Conservation (phyloP, 64 coral and sea anemone genomes). For the Stichodactyla helianthus region DNA sequence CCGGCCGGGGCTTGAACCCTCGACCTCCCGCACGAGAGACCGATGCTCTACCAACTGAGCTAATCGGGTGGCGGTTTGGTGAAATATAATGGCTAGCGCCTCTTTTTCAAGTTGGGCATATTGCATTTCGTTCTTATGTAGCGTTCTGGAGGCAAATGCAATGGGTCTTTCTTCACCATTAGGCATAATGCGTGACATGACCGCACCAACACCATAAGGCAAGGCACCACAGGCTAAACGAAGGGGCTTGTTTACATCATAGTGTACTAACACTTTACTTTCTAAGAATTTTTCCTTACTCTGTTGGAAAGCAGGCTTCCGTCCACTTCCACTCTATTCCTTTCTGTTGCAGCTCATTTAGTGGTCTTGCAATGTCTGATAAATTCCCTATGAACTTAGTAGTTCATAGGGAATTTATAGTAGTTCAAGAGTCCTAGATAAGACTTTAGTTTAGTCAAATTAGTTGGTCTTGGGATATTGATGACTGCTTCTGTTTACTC, state of each 20-base stretch:
- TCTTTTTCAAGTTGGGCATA: slow-evolving; percentile 15
- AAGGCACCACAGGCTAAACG: slow-evolving; percentile 15
- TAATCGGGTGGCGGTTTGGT: too few species aligned
- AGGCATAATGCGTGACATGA: slow-evolving; percentile 9
- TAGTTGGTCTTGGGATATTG: not conserved
- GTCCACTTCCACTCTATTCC: slow-evolving; percentile 3
- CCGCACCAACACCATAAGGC: slow-evolving; percentile 18
- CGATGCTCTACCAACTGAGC: too few species aligned
- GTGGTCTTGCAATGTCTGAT: not conserved
- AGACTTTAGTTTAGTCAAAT: not conserved
- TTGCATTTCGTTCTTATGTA: not conserved
- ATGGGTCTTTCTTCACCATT: not conserved
- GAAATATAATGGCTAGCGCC: not conserved
- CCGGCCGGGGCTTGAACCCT: too few species aligned
- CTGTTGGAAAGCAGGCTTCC: not conserved
- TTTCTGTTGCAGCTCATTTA: not conserved
- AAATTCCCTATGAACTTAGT: slow-evolving; percentile 13
- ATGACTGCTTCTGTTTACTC: slow-evolving; percentile 8
- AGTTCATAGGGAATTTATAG: too few species aligned
- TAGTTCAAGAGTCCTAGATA: not conserved
- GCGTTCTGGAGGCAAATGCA: slow-evolving; percentile 17
- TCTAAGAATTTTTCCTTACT: not conserved
- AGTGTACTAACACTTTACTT: not conserved
- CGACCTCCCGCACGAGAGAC: too few species aligned
- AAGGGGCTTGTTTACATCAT: not conserved